Base-by-base conservation (phyloP, 2,797 vertebrate genomes). In the Muscicapa comitata region DNA sequence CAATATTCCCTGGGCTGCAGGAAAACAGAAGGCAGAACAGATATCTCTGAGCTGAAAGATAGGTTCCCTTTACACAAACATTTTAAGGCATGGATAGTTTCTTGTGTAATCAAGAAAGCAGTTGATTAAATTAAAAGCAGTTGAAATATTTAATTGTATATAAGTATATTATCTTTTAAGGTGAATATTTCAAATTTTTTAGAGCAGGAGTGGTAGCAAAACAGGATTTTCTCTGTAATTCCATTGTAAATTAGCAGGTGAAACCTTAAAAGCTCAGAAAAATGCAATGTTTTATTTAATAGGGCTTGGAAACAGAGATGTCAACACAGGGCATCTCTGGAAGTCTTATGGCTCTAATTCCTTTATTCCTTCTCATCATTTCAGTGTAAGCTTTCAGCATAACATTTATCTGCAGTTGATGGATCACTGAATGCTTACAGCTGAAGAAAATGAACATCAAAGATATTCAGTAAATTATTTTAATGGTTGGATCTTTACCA, bases 161-260 rank as follows among this genome's bases (percentile, higher is more conserved):
- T 0, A 1, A 94, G 38, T 31, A 6, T 76, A 73, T 91, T 95
- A 96, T 94, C 91, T 95, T 82, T 62, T 80, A 86, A 92, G 59
- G 73, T 29, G 70, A 94, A 77, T 95, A 75, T 66, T 94, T 90
- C 33, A 86, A 81, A 81, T 84, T 95, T 87, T 88, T 94, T 38
- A 57, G 90, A 87, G 83, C 88, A 91, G 93, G 90, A 83, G 70
- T 81, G 50, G 29, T 90, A 87, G 91, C 84, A 82, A 96, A 97
- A 94, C 78, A 75, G 92, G 88, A 96, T 97, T 97, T 97, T n/a
- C 66, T 95, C 75, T 37, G 26, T 93, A 95, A 95, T 97, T 91
- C 81, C 54, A 58, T 54, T 88, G 79, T 78, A 93, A 97, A 84
- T 74, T 71, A 85, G 68, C 84, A 94, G 83, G 57, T 63, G 31